Base-by-base conservation (phyloP, 1,140 invertebrate species). In the Epicauta chinensis region DNA sequence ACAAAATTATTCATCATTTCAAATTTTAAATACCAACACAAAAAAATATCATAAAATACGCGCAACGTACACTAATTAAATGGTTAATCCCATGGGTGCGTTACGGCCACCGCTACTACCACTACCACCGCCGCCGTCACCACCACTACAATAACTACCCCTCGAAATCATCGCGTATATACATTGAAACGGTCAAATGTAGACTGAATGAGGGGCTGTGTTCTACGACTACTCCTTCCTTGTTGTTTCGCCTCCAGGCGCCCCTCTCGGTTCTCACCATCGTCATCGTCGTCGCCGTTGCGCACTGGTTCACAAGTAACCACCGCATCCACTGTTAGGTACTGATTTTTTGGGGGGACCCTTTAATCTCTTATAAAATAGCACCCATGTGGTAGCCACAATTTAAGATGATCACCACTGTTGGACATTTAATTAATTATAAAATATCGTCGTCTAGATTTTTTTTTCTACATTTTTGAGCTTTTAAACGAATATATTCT, bases 271-370 rank as follows among this genome's bases (percentile, higher is more conserved):
- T 51, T 56, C 61, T 32, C 35, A 31, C 48, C 52, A 31, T 34
- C 55, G 42, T 51, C 49, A 42, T 53, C 58, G 46, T 53, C 48
- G 34, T 47, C 34, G 51, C 41, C 61, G 65, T 67, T 66, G 65
- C 67, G 67, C 67, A 69, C 62, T 67, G 64, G 60, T 63, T 66
- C 62, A 61, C 53, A 65, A 66, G 64, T 64, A 66, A 67, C 63
- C 64, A 62, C 67, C 62, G 65, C 65, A 67, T 63, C n/a, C 63
- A 64, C 55, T 59, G 7, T 23, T 23, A 7, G 23, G 62, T 68
- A 65, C 66, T 68, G 66, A 68, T 68, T 68, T 68, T 67, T 67
- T 51, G 54, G 14, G 40, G 14, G 40, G 48, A 51, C 52, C 51
- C 51, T 51, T 55, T 54, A 49, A 56, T 47, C 42, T 62, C 55